Evolutionary conservation across 2,888 invertebrate genomes (phyloP).

Genomic region (Polydrusus tereticollis): DNA sequence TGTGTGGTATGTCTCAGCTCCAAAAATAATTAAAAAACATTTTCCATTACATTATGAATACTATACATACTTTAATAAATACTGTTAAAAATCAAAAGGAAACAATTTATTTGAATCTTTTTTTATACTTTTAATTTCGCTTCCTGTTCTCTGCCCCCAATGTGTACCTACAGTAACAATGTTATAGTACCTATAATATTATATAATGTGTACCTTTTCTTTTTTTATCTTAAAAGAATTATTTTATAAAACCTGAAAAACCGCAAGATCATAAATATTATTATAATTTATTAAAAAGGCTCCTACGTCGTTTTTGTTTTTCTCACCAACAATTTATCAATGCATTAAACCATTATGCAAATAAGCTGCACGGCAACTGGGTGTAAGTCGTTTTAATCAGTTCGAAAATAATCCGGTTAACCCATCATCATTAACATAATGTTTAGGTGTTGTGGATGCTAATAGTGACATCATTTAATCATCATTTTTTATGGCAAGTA

Average conservation of each 20-base stretch:
- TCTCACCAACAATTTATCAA: conserved; percentile 33
- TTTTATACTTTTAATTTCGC: no score
- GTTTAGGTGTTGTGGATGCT: conserved; percentile 5
- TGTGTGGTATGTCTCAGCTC: no score
- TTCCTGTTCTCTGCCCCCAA: no score
- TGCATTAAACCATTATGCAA: conserved; percentile 36
- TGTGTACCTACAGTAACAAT: no score
- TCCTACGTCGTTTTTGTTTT: conserved; percentile 29
- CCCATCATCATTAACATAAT: conserved; percentile 9
- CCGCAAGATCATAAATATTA: conserved; percentile 24
- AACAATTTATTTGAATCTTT: no score
- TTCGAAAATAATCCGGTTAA: conserved; percentile 17
- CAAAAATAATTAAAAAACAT: no score
- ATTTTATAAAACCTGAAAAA: not conserved
- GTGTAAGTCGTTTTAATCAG: conserved; percentile 15
- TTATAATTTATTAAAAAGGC: conserved; percentile 30
- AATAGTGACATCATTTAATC: not conserved
- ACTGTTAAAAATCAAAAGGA: no score
- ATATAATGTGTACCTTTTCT: no score
- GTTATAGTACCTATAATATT: no score
- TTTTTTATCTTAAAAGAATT: not conserved
- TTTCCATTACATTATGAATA: no score
- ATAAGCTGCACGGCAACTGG: conserved; percentile 13
- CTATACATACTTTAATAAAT: no score
- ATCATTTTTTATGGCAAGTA: not conserved